Conservation (phyloP, 2,113 vertebrate species). For the Catagonus wagneri region DNA sequence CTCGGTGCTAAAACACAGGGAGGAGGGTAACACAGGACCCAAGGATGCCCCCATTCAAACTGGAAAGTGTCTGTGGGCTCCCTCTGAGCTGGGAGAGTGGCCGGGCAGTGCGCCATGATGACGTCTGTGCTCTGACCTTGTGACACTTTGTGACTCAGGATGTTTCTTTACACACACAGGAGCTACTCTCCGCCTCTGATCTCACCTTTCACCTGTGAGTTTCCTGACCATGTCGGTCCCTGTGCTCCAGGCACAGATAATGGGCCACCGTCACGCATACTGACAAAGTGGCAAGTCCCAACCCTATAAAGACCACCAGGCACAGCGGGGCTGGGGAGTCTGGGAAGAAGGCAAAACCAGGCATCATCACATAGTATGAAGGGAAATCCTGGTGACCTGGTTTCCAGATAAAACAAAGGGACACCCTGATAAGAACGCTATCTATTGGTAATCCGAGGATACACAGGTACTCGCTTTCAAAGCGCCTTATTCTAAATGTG, state of each 20-base stretch:
- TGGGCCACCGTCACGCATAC: neutral
- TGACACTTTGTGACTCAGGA: neutral
- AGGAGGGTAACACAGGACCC: slow-evolving; percentile 38
- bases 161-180: neutral
- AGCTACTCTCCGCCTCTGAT: neutral
- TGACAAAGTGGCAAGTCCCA: neutral
- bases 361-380: neutral
- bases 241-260: neutral
- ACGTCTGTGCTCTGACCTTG: neutral
- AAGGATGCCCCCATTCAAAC: neutral
- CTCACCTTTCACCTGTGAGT: slow-evolving; percentile 18
- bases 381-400: neutral
- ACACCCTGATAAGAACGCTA: neutral
- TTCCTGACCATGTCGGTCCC: neutral
- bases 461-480: neutral
- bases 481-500: neutral
- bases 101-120: neutral
- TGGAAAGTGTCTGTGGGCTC: neutral
- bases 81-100: neutral
- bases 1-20: neutral
- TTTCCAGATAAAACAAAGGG: neutral
- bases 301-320: neutral
- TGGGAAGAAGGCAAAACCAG: neutral
- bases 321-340: neutral
- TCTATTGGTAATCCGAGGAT: neutral